A percentile compares a stretch with the other conserved stretches of the same genome.
phyloP scores from a whole-genome alignment of 2,797 vertebrate genomes.

The Arnoldichthys spilopterus region DNA sequence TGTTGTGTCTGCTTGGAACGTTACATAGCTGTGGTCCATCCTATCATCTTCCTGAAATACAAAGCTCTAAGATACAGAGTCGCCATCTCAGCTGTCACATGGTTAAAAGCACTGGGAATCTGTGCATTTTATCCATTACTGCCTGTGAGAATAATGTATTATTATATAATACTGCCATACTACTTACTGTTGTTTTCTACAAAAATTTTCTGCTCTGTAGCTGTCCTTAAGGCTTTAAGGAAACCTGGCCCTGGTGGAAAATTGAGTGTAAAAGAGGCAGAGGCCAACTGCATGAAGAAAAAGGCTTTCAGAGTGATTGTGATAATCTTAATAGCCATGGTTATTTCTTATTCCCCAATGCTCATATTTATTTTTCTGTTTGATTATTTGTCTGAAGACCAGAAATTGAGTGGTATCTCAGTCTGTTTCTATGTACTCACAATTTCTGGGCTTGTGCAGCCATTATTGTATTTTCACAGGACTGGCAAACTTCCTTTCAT shows the following conservation, averaged over 20 bases:
- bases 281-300: conserved; percentile 42
- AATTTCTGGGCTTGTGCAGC: conserved; percentile 18
- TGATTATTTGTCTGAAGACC: neutral
- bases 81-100: conserved; percentile 14
- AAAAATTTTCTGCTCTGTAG: conserved; percentile 45
- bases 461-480: conserved; percentile 38
- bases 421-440: neutral
- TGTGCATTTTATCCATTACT: neutral
- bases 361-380: neutral
- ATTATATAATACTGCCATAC: conserved; percentile 21
- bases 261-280: conserved; percentile 5
- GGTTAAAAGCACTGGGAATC: conserved; percentile 23
- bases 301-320: conserved; percentile 44
- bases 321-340: conserved; percentile 4
- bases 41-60: conserved; percentile 50
- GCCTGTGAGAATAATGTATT: neutral
- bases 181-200: conserved; percentile 20
- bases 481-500: conserved; percentile 27
- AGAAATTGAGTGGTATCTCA: neutral
- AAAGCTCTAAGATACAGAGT: conserved; percentile 45
- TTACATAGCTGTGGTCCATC: conserved; percentile 55
- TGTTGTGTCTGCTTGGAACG: conserved; percentile 47
- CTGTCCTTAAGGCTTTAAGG: conserved; percentile 50
- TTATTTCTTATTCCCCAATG: conserved; percentile 27
- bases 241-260: conserved; percentile 25